A percentile compares a stretch with the other conserved stretches of the same genome.
These are phyloP conservation scores for Notodonta ziczac DNA, from an alignment of 2,888 invertebrate genomes.

Conservation along the genomic window DNA sequence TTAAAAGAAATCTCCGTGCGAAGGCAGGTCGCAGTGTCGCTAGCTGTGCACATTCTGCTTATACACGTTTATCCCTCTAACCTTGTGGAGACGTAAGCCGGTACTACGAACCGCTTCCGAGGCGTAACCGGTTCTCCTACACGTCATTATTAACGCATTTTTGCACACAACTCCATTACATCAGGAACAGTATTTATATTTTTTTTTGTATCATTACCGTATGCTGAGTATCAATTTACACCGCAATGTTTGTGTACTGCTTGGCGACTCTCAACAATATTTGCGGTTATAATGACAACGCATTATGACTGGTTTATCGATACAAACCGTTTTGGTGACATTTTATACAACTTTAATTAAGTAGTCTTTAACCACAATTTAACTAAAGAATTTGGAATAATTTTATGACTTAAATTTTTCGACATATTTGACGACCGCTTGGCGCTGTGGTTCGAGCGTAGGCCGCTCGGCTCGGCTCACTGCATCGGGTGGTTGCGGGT, in stretches of 20 bases:
- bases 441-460: no score
- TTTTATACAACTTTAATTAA: no score
- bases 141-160: slow-evolving; percentile 23
- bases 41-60: not conserved
- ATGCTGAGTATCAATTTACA: not conserved
- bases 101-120: slow-evolving; percentile 19
- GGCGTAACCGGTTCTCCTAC: slow-evolving; percentile 33
- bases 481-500: no score
- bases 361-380: no score
- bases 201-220: not conserved
- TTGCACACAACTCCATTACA: slow-evolving; percentile 1
- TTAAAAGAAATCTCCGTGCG: not conserved
- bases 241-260: not conserved
- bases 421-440: no score
- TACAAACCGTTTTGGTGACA: no score
- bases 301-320: not conserved
- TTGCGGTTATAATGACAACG: not conserved
- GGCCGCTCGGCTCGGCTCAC: no score
- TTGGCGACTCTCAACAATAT: not conserved
- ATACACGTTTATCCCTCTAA: slow-evolving; percentile 12
- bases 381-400: no score
- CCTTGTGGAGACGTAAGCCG: slow-evolving; percentile 25
- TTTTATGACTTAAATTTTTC: no score
- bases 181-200: not conserved
- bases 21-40: not conserved